phyloP scores from a whole-genome alignment of 2,113 vertebrate genomes.

The Clarias gariepinus region DNA sequence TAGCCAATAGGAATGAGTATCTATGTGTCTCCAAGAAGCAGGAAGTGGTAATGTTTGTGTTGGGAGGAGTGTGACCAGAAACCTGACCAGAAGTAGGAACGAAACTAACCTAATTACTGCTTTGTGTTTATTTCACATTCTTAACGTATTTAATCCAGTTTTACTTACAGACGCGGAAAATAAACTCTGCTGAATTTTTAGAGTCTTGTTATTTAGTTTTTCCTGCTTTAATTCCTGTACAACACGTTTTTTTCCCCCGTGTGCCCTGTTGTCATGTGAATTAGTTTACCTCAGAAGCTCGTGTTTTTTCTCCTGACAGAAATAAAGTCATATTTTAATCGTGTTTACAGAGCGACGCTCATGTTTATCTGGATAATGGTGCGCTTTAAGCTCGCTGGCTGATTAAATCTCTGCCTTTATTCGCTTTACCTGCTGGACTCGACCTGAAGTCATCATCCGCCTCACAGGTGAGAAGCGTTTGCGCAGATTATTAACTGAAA shows the following conservation, averaged over 20 bases:
- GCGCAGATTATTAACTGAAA: background rate
- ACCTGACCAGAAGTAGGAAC: slow-evolving; percentile 3
- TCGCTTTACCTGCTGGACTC: background rate
- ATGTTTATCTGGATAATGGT: background rate
- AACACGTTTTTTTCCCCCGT: background rate
- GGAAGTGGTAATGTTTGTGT: slow-evolving; percentile 20
- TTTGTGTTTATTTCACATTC: background rate
- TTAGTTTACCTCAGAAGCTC: background rate
- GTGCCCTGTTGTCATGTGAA: background rate
- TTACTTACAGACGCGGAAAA: background rate
- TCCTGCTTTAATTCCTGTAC: too few species aligned
- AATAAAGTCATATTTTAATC: background rate
- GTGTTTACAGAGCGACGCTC: background rate
- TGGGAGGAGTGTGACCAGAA: slow-evolving; percentile 27
- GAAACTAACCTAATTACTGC: background rate
- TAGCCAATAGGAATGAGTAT: background rate
- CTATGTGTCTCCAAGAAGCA: background rate
- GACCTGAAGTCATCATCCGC: background rate
- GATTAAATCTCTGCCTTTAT: background rate
- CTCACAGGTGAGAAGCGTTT: background rate
- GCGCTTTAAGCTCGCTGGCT: background rate
- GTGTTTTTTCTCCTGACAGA: background rate
- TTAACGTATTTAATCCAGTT: background rate
- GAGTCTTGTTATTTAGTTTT: background rate
- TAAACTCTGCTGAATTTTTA: background rate